Percentiles rank a stretch among this genome's conserved stretches.
Conservation (phyloP, 2,113 vertebrate genomes). For the Meleagris gallopavo region DNA sequence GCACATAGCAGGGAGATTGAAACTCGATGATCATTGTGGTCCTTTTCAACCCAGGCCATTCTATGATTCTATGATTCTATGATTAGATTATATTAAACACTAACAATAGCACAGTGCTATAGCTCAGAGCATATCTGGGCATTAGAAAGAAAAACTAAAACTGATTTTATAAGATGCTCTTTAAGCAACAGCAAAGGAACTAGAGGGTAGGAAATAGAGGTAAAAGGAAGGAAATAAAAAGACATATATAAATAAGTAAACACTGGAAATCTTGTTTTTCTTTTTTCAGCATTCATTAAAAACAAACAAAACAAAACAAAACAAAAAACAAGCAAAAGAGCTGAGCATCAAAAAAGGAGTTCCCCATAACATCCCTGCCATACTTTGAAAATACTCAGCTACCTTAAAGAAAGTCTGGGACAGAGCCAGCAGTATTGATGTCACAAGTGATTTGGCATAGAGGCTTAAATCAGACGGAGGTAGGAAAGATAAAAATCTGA, state of each 20-base stretch:
- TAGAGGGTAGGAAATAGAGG: background rate
- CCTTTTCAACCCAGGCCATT: no score
- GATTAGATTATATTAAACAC: background rate
- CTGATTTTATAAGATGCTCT: background rate
- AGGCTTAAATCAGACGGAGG: no score
- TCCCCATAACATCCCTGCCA: background rate
- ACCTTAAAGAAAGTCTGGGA: no score
- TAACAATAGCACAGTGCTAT: accelerated
- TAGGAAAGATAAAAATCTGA: no score
- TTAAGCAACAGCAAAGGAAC: background rate
- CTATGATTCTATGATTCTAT: no score
- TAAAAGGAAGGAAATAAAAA: background rate
- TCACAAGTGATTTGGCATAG: no score
- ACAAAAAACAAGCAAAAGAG: background rate
- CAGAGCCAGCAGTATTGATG: no score
- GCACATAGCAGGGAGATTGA: no score
- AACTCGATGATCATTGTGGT: no score
- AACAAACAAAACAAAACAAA: no score
- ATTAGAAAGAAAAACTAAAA: background rate
- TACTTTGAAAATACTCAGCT: no score
- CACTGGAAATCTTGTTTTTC: background rate
- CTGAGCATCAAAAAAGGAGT: background rate
- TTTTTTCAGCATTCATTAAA: background rate
- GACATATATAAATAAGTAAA: background rate
- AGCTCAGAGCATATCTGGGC: background rate